phyloP scores from a whole-genome alignment of 1,140 invertebrate genomes.

The Pteromalus puparum region DNA sequence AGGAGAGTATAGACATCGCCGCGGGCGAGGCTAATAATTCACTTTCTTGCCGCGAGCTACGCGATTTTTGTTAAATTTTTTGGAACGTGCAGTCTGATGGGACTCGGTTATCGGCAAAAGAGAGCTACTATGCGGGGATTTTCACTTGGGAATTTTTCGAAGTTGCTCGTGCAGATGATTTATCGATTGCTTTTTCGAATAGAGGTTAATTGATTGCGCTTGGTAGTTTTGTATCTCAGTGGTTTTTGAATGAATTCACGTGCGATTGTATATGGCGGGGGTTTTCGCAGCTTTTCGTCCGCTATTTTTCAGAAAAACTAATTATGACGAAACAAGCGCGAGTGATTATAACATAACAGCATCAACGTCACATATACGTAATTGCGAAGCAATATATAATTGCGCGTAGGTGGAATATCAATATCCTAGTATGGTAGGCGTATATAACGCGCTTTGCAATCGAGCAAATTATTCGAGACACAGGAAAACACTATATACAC shows the following conservation, averaged over 20 bases:
- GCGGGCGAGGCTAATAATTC: constrained; percentile 34
- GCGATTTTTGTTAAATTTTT: constrained; percentile 38
- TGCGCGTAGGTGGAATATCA: too few relatives aligned
- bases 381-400: too few relatives aligned
- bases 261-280: too few relatives aligned
- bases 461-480: too few relatives aligned
- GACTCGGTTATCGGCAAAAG: not conserved
- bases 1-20: not conserved
- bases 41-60: not conserved
- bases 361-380: too few relatives aligned
- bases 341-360: too few relatives aligned
- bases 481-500: too few relatives aligned
- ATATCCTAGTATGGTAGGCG: too few relatives aligned
- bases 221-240: not conserved
- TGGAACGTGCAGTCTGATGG: not conserved
- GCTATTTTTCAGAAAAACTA: too few relatives aligned
- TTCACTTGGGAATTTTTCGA: not conserved
- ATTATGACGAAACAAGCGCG: too few relatives aligned
- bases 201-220: not conserved
- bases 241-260: not conserved
- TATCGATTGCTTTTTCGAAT: not conserved
- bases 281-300: too few relatives aligned
- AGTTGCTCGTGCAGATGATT: not conserved
- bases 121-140: not conserved
- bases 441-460: too few relatives aligned